Evolutionary conservation across 2,888 invertebrate genomes (phyloP).

Genomic region (Beris morrisii): DNA sequence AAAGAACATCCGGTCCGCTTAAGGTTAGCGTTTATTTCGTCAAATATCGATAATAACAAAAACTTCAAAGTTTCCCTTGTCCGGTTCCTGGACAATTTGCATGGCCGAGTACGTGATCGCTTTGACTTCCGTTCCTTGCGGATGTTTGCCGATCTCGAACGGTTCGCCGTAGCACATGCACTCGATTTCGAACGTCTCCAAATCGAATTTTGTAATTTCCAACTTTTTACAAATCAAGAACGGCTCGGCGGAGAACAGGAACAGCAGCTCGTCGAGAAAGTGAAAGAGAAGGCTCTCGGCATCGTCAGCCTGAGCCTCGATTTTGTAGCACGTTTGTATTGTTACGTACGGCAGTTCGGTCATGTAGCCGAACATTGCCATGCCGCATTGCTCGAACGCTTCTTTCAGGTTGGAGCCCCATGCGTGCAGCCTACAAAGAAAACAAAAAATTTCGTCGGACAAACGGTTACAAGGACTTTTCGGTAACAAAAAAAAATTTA

Average conservation of each 20-base stretch:
- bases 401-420: slow-evolving; percentile 89
- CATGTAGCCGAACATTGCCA: slow-evolving; percentile 98
- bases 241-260: slow-evolving; percentile 89
- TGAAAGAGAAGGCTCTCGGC: slow-evolving; percentile 84
- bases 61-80: slow-evolving; percentile 76
- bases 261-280: slow-evolving; percentile 92
- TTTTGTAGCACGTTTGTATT: slow-evolving; percentile 73
- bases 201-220: slow-evolving; percentile 83
- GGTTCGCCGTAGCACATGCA: slow-evolving; percentile 89
- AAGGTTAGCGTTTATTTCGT: slow-evolving; percentile 27
- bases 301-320: slow-evolving; percentile 90
- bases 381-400: slow-evolving; percentile 92
- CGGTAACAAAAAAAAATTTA: slow-evolving; percentile 3
- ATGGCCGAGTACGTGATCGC: slow-evolving; percentile 99
- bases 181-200: slow-evolving; percentile 77
- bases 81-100: slow-evolving; percentile 80
- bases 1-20: too few relatives aligned
- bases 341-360: slow-evolving; percentile 86
- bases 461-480: not conserved
- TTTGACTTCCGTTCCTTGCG: slow-evolving; percentile 97
- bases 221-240: slow-evolving; percentile 85
- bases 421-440: slow-evolving; percentile 71
- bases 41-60: slow-evolving; percentile 98
- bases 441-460: slow-evolving; percentile 11
- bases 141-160: slow-evolving; percentile 89